Base-by-base conservation (phyloP, 1,140 invertebrate genomes). In the Drosophila bocki region DNA sequence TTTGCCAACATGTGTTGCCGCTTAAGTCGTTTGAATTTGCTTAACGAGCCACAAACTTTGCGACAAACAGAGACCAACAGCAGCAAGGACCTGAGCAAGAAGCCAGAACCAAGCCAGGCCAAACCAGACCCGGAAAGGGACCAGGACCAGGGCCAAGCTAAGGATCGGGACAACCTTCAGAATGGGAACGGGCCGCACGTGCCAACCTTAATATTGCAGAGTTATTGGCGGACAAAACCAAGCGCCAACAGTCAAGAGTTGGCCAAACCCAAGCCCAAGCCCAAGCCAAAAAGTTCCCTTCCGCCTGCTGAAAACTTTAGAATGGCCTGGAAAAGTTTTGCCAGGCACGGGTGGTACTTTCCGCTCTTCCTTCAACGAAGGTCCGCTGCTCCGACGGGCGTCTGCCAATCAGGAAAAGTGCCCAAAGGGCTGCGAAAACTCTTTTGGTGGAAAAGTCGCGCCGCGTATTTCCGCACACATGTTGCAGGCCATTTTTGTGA, bases 21-120 rank as follows among this genome's bases (percentile, higher is more conserved):
- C 78, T 90, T 90, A 90, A 90, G 85, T 90, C 84, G 84, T 90
- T 88, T 90, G 85, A 90, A 88, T 88, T 90, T 88, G 85, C 82
- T 88, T 90, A 88, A 88, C 85, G 85, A 88, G 85, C 85, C 84
- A 88, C 84, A 88, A 90, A 88, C 77, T 90, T 87, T 88, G 84
- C 80, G 81, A 88, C 84, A 88, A 90, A 84, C 85, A 72, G 75
- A 69, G 48, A 75, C 64, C 57, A 68, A 60, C 41, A 62, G 63
- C 45, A 50, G 45, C 75, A 77, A 76, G 72, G 50, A 59, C 42
- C 45, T 51, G 29, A 12, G 37, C 56, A 61, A 50, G 35, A 19
- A 62, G 33, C 33, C 63, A 19, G 7, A 26, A 60, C 51, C 51
- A 41, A 8, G 13, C 26, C 51, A 35, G 6, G 15, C 22, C 51